These are phyloP conservation scores for Artibeus jamaicensis DNA, from an alignment of 2,797 vertebrate species.

Conservation along the genomic window DNA sequence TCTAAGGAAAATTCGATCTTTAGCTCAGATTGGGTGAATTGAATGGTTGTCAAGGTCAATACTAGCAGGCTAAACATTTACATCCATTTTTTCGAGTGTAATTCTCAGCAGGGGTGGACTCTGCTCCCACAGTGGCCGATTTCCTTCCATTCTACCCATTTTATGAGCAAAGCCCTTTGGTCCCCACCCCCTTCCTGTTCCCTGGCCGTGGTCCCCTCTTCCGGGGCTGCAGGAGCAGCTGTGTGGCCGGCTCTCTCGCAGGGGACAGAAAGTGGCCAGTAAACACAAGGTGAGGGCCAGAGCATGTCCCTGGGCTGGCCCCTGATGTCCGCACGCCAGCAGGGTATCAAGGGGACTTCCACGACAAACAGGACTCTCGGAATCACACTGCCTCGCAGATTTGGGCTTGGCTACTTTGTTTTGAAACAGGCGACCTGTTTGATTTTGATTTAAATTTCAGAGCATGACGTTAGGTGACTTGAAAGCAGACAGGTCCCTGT, in stretches of 20 bases:
- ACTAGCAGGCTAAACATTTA: not conserved
- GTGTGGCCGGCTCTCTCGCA: not conserved
- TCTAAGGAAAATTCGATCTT: not conserved
- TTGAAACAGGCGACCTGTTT: not conserved
- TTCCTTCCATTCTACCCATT: constrained; percentile 28
- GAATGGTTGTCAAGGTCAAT: not conserved
- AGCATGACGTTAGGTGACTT: not conserved
- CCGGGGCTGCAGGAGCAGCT: not conserved
- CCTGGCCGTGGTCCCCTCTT: not conserved
- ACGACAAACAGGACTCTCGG: not conserved
- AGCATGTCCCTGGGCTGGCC: not conserved
- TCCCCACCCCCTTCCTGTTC: constrained; percentile 1
- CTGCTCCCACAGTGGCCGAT: not conserved
- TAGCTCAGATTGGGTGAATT: not conserved
- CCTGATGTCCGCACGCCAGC: not conserved
- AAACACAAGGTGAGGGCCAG: not conserved
- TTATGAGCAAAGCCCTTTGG: not conserved
- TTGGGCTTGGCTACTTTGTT: not conserved
- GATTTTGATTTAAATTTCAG: not conserved
- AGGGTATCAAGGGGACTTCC: not conserved
- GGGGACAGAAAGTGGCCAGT: not conserved
- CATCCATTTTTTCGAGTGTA: not conserved
- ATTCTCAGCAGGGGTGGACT: not conserved
- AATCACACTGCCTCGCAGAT: not conserved
- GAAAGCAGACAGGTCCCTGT: not conserved